phyloP scores from a whole-genome alignment of 2,888 invertebrate species.

The Pocota personata region DNA sequence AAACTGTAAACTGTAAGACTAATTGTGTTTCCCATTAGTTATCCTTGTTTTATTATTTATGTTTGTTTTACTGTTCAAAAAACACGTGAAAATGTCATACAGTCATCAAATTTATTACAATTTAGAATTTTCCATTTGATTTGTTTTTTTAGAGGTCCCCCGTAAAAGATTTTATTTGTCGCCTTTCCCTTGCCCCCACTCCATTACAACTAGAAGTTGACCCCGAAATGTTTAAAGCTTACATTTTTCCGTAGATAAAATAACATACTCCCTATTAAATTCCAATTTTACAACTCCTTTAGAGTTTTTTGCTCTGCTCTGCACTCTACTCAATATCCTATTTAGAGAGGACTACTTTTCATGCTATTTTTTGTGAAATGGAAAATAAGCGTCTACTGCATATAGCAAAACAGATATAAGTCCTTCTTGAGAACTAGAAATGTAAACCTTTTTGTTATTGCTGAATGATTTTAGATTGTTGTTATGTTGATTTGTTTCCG shows the following conservation, averaged over 20 bases:
- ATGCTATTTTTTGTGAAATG: conserved; percentile 27
- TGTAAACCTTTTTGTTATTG: conserved; percentile 55
- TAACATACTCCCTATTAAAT: conserved; percentile 12
- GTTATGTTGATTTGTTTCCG: conserved; percentile 69
- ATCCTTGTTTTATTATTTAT: conserved; percentile 5
- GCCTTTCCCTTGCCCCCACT: conserved; percentile 1
- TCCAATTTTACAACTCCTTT: conserved; percentile 52
- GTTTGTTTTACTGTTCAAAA: conserved; percentile 8
- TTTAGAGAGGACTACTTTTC: conserved; percentile 46
- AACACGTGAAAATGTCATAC: conserved; percentile 50
- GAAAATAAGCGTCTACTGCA: conserved; percentile 42
- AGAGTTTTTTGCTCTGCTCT: conserved; percentile 62
- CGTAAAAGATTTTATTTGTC: conserved; percentile 22
- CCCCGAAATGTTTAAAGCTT: conserved; percentile 60
- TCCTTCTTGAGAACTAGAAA: conserved; percentile 38
- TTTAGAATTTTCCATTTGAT: conserved; percentile 3
- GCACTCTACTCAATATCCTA: conserved; percentile 49
- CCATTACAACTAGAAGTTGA: conserved; percentile 65
- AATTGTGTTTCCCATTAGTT: conserved; percentile 39
- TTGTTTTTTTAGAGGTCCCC: conserved; percentile 57
- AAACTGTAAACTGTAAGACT: conserved; percentile 39
- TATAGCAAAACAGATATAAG: conserved; percentile 33
- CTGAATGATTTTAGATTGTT: conserved; percentile 70
- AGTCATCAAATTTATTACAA: conserved; percentile 42
- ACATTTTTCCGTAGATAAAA: conserved; percentile 62